These are phyloP conservation scores for Danaus chrysippus DNA, from an alignment of 2,888 invertebrate genomes.

Conservation along the genomic window DNA sequence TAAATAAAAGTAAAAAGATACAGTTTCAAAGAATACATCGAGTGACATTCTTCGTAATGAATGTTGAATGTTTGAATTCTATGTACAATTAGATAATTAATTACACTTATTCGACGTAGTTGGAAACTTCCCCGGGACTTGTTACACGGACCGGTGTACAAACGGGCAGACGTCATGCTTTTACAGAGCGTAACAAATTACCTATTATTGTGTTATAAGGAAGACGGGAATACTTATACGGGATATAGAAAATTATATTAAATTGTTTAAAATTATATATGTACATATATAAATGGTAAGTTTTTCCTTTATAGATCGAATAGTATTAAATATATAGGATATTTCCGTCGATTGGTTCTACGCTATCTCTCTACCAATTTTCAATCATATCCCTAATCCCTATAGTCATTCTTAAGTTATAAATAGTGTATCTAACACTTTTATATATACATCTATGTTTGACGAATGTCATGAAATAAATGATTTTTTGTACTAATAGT, in stretches of 20 bases:
- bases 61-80: background rate
- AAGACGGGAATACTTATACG: background rate
- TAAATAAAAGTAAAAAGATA: background rate
- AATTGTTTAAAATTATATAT: background rate
- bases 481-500: too few relatives aligned
- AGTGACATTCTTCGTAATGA: background rate
- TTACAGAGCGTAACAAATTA: constrained; percentile 7
- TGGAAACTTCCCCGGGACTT: background rate
- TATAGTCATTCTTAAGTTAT: too few relatives aligned
- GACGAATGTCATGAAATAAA: too few relatives aligned
- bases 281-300: background rate
- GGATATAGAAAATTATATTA: background rate
- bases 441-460: too few relatives aligned
- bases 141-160: constrained; percentile 3
- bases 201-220: background rate
- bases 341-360: too few relatives aligned
- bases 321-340: background rate
- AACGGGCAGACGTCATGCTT: constrained; percentile 3
- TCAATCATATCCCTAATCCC: too few relatives aligned
- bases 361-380: too few relatives aligned
- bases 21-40: background rate
- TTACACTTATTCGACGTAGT: constrained; percentile 1
- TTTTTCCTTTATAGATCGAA: background rate
- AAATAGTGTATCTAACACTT: too few relatives aligned
- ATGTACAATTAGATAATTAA: constrained; percentile 7